Evolutionary conservation across 2,888 invertebrate genomes (phyloP).

Genomic region (Rotaria macrura): DNA sequence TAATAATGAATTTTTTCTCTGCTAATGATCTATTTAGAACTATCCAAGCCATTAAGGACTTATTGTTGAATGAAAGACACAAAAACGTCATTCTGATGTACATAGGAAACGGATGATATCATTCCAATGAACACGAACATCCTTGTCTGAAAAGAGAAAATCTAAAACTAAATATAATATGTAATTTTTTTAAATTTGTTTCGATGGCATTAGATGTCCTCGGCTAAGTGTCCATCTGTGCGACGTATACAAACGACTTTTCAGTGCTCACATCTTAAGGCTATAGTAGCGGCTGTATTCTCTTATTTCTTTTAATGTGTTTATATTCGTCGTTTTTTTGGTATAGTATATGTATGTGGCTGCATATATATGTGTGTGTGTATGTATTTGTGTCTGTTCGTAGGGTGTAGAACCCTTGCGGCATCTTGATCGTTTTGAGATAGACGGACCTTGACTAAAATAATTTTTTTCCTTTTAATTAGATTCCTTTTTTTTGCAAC

Average conservation of each 20-base stretch:
- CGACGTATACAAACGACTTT: background rate
- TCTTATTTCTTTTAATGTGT: background rate
- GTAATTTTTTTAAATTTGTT: background rate
- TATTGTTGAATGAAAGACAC: background rate
- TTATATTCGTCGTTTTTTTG: background rate
- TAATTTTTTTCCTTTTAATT: background rate
- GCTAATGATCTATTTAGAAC: too few relatives aligned
- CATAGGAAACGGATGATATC: background rate
- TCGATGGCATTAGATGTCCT: slow-evolving; percentile 4
- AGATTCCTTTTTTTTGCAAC: too few relatives aligned
- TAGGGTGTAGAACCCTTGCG: background rate
- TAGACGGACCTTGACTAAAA: background rate
- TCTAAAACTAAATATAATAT: background rate
- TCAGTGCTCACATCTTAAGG: background rate
- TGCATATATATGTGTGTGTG: background rate
- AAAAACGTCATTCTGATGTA: background rate
- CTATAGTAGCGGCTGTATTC: background rate
- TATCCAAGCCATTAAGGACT: too few relatives aligned
- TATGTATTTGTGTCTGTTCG: background rate
- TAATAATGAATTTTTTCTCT: too few relatives aligned
- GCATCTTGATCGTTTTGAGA: background rate
- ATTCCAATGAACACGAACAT: background rate
- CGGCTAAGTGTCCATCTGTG: background rate
- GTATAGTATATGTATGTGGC: too few relatives aligned
- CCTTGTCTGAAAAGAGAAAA: background rate